A percentile compares a stretch with the other conserved stretches of the same genome.
phyloP scores from a whole-genome alignment of 2,888 invertebrate genomes.

The Itoplectis maculator region DNA sequence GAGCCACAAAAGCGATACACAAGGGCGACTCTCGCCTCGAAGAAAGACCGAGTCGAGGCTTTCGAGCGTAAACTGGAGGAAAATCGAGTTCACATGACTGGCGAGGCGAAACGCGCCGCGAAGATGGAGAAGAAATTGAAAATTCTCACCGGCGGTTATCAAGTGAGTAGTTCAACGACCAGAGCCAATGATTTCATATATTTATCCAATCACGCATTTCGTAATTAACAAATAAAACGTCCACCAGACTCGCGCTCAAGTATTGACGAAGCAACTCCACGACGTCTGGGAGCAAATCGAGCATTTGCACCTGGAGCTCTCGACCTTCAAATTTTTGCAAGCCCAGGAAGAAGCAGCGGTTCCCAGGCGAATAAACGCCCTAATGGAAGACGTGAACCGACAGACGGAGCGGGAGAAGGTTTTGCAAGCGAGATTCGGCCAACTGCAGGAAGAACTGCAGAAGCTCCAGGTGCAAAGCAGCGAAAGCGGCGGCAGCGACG shows the following conservation, averaged over 20 bases:
- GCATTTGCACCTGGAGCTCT: conserved; percentile 94
- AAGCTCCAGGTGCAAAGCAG: conserved; percentile 77
- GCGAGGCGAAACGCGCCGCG: conserved; percentile 97
- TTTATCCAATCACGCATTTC: not conserved
- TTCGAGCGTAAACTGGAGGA: conserved; percentile 96
- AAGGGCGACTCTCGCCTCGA: conserved; percentile 96
- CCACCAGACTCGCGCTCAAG: conserved; percentile 90
- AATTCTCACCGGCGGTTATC: conserved; percentile 97
- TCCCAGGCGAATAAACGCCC: conserved; percentile 94
- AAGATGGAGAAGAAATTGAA: conserved; percentile 99
- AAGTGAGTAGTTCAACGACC: conserved; percentile 84
- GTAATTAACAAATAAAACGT: not conserved
- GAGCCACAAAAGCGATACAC: conserved; percentile 97
- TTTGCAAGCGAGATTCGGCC: conserved; percentile 93
- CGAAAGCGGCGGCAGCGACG: no score
- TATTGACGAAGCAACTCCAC: conserved; percentile 93
- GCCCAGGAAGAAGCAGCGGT: conserved; percentile 96
- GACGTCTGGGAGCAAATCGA: conserved; percentile 96
- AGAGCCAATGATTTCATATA: not conserved
- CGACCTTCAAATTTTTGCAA: conserved; percentile 95
- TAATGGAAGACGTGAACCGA: conserved; percentile 96
- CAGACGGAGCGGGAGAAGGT: conserved; percentile 96
- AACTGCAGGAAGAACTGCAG: conserved; percentile 88
- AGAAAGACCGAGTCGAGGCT: conserved; percentile 97
- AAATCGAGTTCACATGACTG: conserved; percentile 98